Conservation (phyloP, 37 sponge, comb jelly and placozoan species). For the Spongilla lacustris region DNA sequence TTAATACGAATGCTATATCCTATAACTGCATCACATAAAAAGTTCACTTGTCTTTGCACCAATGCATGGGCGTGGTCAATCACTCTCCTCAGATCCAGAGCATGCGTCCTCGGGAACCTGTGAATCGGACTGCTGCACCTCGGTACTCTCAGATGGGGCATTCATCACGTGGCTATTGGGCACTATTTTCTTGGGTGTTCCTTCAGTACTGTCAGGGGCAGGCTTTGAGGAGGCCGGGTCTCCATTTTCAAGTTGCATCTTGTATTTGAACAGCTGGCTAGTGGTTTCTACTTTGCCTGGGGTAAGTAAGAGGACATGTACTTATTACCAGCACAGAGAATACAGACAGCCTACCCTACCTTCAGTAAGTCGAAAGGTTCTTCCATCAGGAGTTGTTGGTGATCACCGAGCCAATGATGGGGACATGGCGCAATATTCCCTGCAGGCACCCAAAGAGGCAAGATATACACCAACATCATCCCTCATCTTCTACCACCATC, state of each 20-base stretch:
- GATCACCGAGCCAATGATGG: slow-evolving; percentile 80
- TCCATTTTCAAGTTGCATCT: slow-evolving; percentile 53
- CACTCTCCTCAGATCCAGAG: neutral
- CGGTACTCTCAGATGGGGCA: neutral
- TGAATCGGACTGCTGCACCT: neutral
- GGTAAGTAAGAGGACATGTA: neutral
- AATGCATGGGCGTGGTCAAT: neutral
- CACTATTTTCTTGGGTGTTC: neutral
- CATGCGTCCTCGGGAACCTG: neutral
- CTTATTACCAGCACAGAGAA: neutral
- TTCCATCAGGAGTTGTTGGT: slow-evolving; percentile 62
- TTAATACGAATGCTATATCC: neutral
- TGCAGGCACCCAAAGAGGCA: slow-evolving; percentile 27
- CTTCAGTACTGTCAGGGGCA: neutral
- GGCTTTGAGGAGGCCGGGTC: neutral
- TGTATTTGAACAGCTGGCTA: slow-evolving; percentile 46
- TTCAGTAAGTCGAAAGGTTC: slow-evolving; percentile 58
- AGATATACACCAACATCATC: neutral
- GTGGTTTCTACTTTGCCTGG: slow-evolving; percentile 70
- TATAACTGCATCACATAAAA: too few relatives aligned
- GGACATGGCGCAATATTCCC: slow-evolving; percentile 77
- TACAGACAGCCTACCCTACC: slow-evolving; percentile 20
- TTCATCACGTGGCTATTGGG: neutral
- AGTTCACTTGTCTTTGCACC: neutral
- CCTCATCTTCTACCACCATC: neutral